A percentile compares a stretch with the other conserved stretches of the same genome.
Evolutionary conservation across 2,113 vertebrate species (phyloP).

Genomic region (Egretta garzetta): DNA sequence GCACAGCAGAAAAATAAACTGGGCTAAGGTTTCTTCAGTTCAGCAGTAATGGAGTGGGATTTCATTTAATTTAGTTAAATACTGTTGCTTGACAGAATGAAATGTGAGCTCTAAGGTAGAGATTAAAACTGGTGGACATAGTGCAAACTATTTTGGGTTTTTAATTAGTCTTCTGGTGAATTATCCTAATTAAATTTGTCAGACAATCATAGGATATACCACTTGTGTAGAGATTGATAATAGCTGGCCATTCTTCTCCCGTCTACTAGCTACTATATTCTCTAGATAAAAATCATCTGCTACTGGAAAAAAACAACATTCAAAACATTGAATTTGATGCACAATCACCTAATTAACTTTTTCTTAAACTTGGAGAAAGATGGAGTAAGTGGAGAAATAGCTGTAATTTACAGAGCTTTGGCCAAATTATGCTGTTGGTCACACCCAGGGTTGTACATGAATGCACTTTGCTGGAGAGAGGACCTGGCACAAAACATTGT

Average conservation of each 20-base stretch:
- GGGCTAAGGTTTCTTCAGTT: conserved; percentile 49
- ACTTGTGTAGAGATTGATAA: conserved; percentile 1
- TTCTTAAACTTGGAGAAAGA: background rate
- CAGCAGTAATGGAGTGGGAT: conserved; percentile 51
- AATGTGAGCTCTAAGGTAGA: conserved; percentile 58
- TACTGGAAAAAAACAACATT: background rate
- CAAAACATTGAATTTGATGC: background rate
- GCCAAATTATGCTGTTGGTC: background rate
- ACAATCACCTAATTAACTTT: conserved; percentile 30
- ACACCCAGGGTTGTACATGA: background rate
- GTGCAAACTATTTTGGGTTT: conserved; percentile 45
- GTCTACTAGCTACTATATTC: background rate
- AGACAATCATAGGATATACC: conserved; percentile 27
- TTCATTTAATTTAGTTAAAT: conserved; percentile 69
- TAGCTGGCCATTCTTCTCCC: background rate
- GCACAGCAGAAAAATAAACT: conserved; percentile 38
- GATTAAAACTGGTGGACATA: conserved; percentile 56
- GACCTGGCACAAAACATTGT: background rate
- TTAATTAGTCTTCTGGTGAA: conserved; percentile 67
- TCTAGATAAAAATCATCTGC: conserved; percentile 6
- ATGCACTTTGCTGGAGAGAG: background rate
- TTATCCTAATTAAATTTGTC: conserved; percentile 65
- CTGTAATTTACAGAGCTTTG: background rate
- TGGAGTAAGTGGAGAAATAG: background rate
- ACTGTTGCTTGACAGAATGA: conserved; percentile 62